phyloP scores from a whole-genome alignment of 2,113 vertebrate genomes.

The Sceloporus undulatus region DNA sequence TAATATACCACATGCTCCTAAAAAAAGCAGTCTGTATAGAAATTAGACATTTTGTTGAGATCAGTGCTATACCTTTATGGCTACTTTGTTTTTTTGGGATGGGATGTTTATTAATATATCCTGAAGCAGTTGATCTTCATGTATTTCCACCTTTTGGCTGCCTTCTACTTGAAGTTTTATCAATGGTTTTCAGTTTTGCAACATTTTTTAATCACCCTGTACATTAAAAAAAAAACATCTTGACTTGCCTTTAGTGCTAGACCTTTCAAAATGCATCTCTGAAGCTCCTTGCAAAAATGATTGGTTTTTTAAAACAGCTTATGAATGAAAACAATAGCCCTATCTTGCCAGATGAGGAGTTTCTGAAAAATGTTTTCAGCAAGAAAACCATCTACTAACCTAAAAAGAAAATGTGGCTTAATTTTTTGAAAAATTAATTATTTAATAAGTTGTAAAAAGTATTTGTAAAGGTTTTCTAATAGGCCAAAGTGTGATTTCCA shows the following conservation, averaged over 20 bases:
- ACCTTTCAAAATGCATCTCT: background rate
- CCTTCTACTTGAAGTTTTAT: background rate
- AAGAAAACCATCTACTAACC: background rate
- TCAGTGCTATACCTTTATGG: background rate
- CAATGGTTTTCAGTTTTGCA: background rate
- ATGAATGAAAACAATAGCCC: too few relatives aligned
- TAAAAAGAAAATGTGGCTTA: background rate
- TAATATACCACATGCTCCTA: background rate
- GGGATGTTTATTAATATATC: background rate
- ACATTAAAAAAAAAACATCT: background rate
- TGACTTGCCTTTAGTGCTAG: background rate
- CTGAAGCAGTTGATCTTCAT: background rate
- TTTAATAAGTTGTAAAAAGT: too few relatives aligned
- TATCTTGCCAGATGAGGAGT: background rate
- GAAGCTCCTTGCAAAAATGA: background rate
- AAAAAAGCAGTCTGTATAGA: background rate
- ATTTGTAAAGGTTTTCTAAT: too few relatives aligned
- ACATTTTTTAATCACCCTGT: too few relatives aligned
- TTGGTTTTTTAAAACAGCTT: too few relatives aligned
- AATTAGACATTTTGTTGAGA: background rate
- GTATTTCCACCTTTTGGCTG: background rate
- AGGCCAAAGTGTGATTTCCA: too few relatives aligned
- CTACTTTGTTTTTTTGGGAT: background rate
- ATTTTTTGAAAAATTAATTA: too few relatives aligned
- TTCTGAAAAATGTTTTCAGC: background rate